Base-by-base conservation (phyloP, 2,888 invertebrate genomes). In the Pterostichus niger region DNA sequence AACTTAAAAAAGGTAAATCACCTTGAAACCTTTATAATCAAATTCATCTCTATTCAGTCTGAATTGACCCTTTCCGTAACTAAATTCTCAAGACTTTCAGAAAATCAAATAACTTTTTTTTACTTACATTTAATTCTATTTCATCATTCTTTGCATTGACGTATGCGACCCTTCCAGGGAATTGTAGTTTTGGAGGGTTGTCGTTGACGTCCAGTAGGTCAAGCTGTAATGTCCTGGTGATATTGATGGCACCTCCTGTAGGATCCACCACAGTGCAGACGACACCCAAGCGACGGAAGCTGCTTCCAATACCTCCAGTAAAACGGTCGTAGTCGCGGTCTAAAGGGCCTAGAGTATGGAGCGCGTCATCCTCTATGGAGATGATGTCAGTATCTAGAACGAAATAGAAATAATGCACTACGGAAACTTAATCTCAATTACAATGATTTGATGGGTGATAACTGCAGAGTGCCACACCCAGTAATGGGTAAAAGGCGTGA, bases 121-220 rank as follows among this genome's bases (percentile, higher is more conserved):
- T 11, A 61, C 61, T 61, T 61, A 61, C 61, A 61, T 24, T 61
- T n/a, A 61, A n/a, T 24, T 61, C 61, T 31, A 0, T 7, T 9
- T 31, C 11, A 31, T 61, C n/a, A n/a, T n/a, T n/a, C 2, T 0
- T 31, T 2, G 61, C 61, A 10, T 10, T 31, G n/a, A 64, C 15
- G n/a, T 9, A 4, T 6, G 35, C 7, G n/a, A 64, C 64, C 0
- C 10, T n/a, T 4, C 35, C 40, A 11, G 33, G n/a, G 9, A n/a
- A 10, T 13, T 64, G 64, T 2, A 6, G 35, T 7, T 9, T 13
- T 4, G 64, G 64, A 0, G 35, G 35, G 15, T 64, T 10, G 15
- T 64, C 64, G 13, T 64, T 35, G 7, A 64, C 31, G 40, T 64
- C 64, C 40, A 64, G 13, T 6, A 64, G 13, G 15, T 64, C 6